phyloP scores from a whole-genome alignment of 2,888 invertebrate species.

The Beris chalybata region DNA sequence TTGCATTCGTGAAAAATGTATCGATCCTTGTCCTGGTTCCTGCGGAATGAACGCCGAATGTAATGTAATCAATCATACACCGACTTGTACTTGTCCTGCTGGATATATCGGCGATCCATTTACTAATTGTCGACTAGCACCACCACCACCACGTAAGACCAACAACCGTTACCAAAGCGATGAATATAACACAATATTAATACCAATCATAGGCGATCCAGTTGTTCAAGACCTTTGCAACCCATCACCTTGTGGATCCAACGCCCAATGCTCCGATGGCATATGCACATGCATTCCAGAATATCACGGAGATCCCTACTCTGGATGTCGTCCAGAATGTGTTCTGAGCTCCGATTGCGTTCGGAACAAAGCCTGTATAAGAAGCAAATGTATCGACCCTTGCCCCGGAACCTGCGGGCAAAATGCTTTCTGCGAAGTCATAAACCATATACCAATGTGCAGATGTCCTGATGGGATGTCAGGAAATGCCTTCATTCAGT shows the following conservation, averaged over 20 bases:
- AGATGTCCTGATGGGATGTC: constrained; percentile 66
- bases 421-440: constrained; percentile 72
- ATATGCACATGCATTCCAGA: constrained; percentile 72
- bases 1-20: constrained; percentile 69
- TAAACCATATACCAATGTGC: constrained; percentile 76
- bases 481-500: constrained; percentile 75
- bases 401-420: constrained; percentile 75
- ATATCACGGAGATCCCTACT: constrained; percentile 76
- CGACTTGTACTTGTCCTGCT: constrained; percentile 66
- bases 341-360: constrained; percentile 72
- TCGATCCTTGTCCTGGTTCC: constrained; percentile 70
- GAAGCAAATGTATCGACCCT: constrained; percentile 73
- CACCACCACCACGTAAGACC: constrained; percentile 43
- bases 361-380: constrained; percentile 66
- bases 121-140: constrained; percentile 54
- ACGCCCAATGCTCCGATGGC: constrained; percentile 66
- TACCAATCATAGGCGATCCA: constrained; percentile 49
- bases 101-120: constrained; percentile 62
- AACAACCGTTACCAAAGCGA: constrained; percentile 33
- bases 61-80: constrained; percentile 67
- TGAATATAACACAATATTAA: constrained; percentile 29
- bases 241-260: constrained; percentile 72
- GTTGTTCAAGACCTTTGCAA: constrained; percentile 62
- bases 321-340: constrained; percentile 78
- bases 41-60: constrained; percentile 66